These are phyloP conservation scores for Mythimna albipuncta DNA, from an alignment of 2,888 invertebrate genomes.

Conservation along the genomic window DNA sequence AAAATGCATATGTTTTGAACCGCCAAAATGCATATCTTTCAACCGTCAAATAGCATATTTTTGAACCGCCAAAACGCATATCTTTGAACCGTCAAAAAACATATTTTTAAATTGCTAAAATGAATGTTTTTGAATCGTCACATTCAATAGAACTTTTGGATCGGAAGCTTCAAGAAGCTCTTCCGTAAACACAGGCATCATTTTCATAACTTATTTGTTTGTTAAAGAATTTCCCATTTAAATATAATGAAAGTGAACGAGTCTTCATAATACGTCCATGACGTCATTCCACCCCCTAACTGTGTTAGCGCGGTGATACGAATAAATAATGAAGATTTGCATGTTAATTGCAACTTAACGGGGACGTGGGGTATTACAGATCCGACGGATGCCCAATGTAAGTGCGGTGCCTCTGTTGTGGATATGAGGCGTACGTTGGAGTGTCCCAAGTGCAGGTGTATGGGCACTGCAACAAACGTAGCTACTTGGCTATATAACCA, in stretches of 20 bases:
- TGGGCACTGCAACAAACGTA: no score
- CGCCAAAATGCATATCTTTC: no score
- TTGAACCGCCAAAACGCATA: no score
- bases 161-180: not conserved
- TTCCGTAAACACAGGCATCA: constrained; percentile 1
- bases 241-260: constrained; percentile 23
- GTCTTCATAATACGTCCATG: constrained; percentile 6
- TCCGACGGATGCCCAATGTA: no score
- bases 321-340: constrained; percentile 56
- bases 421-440: no score
- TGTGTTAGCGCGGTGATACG: constrained; percentile 29
- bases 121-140: not conserved
- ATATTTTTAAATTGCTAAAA: not conserved
- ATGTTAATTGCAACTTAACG: constrained; percentile 50
- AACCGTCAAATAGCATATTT: no score
- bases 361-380: constrained; percentile 4
- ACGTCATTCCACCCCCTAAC: constrained; percentile 38
- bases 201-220: not conserved
- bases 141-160: not conserved
- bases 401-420: no score
- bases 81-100: no score
- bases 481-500: no score
- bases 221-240: constrained; percentile 12
- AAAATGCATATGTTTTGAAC: no score
- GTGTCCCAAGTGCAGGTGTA: no score